Conservation (phyloP, 2,888 invertebrate genomes). For the Epinotia brunnichana region DNA sequence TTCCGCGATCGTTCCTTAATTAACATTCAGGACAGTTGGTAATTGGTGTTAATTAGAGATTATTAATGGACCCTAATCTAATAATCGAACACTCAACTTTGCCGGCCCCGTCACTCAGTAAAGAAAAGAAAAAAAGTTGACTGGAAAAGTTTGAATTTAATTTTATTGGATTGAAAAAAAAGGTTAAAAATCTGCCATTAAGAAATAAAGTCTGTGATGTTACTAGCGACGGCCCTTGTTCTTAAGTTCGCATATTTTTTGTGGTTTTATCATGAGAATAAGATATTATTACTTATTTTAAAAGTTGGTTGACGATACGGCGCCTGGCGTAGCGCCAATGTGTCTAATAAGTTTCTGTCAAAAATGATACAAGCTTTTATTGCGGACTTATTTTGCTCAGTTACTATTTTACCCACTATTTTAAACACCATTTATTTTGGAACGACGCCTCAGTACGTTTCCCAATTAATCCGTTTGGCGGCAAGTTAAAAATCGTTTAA, state of each 20-base stretch:
- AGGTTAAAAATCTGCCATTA: background rate
- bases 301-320: too few species aligned
- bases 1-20: conserved; percentile 12
- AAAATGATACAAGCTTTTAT: too few species aligned
- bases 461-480: conserved; percentile 79
- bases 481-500: conserved; percentile 83
- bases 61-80: conserved; percentile 37
- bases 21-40: conserved; percentile 24
- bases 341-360: too few species aligned
- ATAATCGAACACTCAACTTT: conserved; percentile 31
- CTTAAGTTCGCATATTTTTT: too few species aligned
- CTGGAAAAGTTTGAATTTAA: conserved; percentile 22
- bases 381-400: conserved; percentile 3
- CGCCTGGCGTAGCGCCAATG: too few species aligned
- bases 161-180: conserved; percentile 19
- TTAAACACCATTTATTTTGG: conserved; percentile 22
- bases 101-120: background rate
- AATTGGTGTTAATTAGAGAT: conserved; percentile 37
- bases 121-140: conserved; percentile 19
- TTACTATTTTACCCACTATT: conserved; percentile 9
- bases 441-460: conserved; percentile 18
- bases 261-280: too few species aligned
- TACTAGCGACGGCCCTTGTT: background rate
- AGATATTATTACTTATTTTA: too few species aligned
- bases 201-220: background rate